Evolutionary conservation across 2,113 vertebrate genomes (phyloP), one percentile per base, ranked within the genome.

Genomic region (Gallinago paraguaiae): DNA sequence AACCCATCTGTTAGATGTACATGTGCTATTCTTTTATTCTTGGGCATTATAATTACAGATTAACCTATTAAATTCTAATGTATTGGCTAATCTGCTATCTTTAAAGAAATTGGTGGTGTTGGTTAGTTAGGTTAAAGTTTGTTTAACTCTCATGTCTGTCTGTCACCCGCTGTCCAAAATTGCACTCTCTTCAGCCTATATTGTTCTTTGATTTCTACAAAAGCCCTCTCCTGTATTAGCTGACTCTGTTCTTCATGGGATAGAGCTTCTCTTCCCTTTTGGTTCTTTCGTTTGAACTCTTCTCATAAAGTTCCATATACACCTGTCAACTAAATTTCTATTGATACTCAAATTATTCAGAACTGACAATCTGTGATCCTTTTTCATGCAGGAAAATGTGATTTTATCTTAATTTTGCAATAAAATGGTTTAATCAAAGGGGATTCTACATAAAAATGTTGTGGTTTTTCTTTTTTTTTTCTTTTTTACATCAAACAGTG

Each of bases 281-380:
- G 11, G 8, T 51, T 54, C n/a, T 17, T 25, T 28, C 15, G 20
- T 46, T 43, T 57, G 35, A 71, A 41, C 4, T 50, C 4, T 30
- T 59, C 24, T 41, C 15, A 31, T 56, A 56, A 56, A 11, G 10
- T 31, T 70, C 25, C 25, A 83, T 70, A 31, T 22, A 35, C 6
- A 48, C 5, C 4, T 41, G 11, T 56, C 41, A 43, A 31, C 8
- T 57, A 70, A 27, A 64, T 50, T 5, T 27, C 25, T 63, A 7
- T 43, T 50, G 17, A 12, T 50, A 31, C 43, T 57, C 57, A 77
- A 43, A 43, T 3, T 7, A 70, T 31, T 64, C 25, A 57, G 22
- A 5, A 33, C 13, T 35, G 6, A 13, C 13, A 76, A 16, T 51
- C 18, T 0, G 1, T 37, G 6, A 10, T 77, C 63, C 20, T 3